phyloP scores from a whole-genome alignment of 2,113 vertebrate species.

The Petroica traversi region DNA sequence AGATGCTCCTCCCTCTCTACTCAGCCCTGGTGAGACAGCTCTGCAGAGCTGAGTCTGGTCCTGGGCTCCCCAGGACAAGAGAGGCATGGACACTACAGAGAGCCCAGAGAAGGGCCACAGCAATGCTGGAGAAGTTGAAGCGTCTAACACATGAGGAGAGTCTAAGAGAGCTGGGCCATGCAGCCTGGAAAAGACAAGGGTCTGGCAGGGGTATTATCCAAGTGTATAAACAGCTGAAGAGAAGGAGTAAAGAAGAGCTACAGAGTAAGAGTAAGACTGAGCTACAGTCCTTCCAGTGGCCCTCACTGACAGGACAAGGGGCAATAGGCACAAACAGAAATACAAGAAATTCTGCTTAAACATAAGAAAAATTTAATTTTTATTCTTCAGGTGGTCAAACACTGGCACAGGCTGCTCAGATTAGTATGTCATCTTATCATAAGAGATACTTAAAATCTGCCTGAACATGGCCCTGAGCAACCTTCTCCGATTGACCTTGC shows the following conservation, averaged over 20 bases:
- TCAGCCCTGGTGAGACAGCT: not conserved
- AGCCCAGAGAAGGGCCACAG: not conserved
- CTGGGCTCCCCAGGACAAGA: not conserved
- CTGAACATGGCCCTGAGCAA: not conserved
- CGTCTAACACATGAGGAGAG: not conserved
- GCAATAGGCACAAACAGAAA: not conserved
- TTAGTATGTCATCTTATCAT: not conserved
- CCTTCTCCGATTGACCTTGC: not conserved
- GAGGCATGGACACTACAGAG: not conserved
- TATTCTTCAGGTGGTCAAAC: not conserved
- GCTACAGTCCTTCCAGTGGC: not conserved
- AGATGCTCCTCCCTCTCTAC: not conserved
- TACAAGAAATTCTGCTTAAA: not conserved
- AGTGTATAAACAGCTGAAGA: not conserved
- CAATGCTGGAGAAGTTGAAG: not conserved
- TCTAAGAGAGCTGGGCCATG: not conserved
- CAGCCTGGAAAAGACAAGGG: not conserved
- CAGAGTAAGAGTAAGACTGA: not conserved
- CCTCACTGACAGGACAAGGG: not conserved
- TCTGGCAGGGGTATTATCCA: not conserved
- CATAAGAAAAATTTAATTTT: not conserved
- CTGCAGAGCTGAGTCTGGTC: not conserved
- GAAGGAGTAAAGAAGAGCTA: not conserved
- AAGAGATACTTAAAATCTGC: not conserved
- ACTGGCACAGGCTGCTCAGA: not conserved